phyloP scores from a whole-genome alignment of 1,140 invertebrate species.

The Drosophila rhopaloa region DNA sequence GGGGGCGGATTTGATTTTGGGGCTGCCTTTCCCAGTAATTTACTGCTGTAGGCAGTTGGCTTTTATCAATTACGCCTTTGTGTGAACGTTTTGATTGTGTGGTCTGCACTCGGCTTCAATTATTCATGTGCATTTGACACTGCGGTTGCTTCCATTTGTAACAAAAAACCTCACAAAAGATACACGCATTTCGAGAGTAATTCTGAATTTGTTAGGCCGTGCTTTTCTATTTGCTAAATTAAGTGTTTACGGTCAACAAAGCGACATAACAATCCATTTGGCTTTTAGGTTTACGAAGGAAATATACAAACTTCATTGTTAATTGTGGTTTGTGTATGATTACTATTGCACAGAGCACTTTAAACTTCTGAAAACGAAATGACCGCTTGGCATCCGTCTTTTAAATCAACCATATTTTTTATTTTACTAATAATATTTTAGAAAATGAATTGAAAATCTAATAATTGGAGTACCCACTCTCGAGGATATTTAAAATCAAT shows the following conservation, averaged over 20 bases:
- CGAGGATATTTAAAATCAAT: no score
- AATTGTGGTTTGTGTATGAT: neutral
- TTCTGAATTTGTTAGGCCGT: constrained; percentile 25
- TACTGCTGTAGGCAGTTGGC: constrained; percentile 38
- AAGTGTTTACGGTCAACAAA: constrained; percentile 17
- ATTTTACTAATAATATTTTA: no score
- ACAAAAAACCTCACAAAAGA: constrained; percentile 38
- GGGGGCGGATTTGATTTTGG: constrained; percentile 2
- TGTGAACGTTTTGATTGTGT: constrained; percentile 54
- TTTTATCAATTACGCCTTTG: constrained; percentile 58
- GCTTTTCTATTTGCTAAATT: constrained; percentile 35
- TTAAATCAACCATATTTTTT: no score
- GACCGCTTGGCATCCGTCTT: no score
- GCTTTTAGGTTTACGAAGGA: neutral
- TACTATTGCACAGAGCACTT: neutral
- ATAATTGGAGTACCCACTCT: no score
- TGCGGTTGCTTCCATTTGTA: constrained; percentile 46
- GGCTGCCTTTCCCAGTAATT: constrained; percentile 36
- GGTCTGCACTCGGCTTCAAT: constrained; percentile 51
- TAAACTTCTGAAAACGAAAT: no score
- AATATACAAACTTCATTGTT: neutral
- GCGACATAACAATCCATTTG: neutral
- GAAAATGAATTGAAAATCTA: no score
- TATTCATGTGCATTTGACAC: constrained; percentile 64
- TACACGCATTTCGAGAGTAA: constrained; percentile 18